Conservation (phyloP, 2,888 invertebrate genomes). For the Bedellia somnulentella region DNA sequence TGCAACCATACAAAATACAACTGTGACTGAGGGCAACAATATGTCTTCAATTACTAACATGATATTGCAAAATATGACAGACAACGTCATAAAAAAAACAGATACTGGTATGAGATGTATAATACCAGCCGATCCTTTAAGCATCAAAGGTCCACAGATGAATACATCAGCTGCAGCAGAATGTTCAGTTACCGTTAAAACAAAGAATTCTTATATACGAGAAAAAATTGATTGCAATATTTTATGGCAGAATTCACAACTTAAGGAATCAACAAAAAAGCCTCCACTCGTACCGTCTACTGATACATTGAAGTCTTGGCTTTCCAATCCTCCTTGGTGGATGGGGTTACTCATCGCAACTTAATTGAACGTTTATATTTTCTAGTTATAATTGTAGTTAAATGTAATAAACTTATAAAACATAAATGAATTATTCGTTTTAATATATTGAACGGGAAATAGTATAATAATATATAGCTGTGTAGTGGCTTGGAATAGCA, state of each 20-base stretch:
- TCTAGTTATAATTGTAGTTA: too few species aligned
- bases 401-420: too few species aligned
- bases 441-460: too few species aligned
- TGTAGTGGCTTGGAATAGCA: too few species aligned
- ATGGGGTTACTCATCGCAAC: constrained; percentile 36
- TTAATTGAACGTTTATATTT: constrained; percentile 10
- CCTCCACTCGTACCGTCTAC: constrained; percentile 23
- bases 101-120: constrained; percentile 8
- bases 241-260: constrained; percentile 29
- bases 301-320: constrained; percentile 29
- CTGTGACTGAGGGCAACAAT: not conserved
- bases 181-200: constrained; percentile 34
- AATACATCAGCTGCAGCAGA: constrained; percentile 23
- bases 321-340: constrained; percentile 48
- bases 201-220: constrained; percentile 19
- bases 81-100: not conserved
- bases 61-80: not conserved
- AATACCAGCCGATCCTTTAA: constrained; percentile 27
- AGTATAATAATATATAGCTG: too few species aligned
- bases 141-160: constrained; percentile 23
- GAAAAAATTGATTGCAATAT: constrained; percentile 29
- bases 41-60: not conserved
- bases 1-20: not conserved
- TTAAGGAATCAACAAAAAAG: constrained; percentile 27
- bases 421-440: too few species aligned